Evolutionary conservation across 2,113 vertebrate species (phyloP), one percentile per base, ranked within the genome.

Genomic region (Myrmophylax atrothorax): DNA sequence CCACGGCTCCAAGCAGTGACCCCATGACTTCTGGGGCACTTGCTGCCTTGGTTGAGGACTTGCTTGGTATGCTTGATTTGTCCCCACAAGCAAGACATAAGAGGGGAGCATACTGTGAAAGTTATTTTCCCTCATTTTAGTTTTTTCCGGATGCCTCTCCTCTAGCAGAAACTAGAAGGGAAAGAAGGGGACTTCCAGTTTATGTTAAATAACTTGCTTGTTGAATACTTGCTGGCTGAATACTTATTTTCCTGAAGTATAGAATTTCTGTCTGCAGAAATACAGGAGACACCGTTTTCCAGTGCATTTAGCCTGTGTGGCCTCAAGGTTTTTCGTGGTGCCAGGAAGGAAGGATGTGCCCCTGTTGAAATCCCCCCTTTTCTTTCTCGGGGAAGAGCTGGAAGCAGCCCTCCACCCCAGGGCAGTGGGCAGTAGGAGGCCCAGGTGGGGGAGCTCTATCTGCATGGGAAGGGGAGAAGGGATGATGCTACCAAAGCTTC

Each of bases 21-120:
- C 63, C 37, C 26, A n/a, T 0, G 5, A 10, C 23, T 37, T 10
- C 25, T 44, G 35, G 1, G 0, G 5, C 0, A 0, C 4, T 2
- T 40, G 53, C 31, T 76, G 44, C 62, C 0, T 0, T 10, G 58
- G 26, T 19, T 1, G 0, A 50, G 40, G 44, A 6, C n/a, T 84
- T n/a, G 13, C 42, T 56, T 12, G 12, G 33, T 23, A 20, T 1
- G 0, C 46, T 68, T 2, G 0, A 12, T 42, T 49, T 40, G 50
- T n/a, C 28, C 28, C 20, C 28, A 44, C 8, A 33, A 40, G 4
- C 5, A 29, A 49, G n/a, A 28, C 4, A 0, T 23, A 42, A 56
- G 29, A 4, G 1, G 12, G 14, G 4, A 84, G 3, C 0, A 0
- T 67, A 42, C 23, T 8, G 12, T 72, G 10, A 24, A 82, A 81